phyloP scores from a whole-genome alignment of 2,113 vertebrate genomes.

The Takifugu bimaculatus region DNA sequence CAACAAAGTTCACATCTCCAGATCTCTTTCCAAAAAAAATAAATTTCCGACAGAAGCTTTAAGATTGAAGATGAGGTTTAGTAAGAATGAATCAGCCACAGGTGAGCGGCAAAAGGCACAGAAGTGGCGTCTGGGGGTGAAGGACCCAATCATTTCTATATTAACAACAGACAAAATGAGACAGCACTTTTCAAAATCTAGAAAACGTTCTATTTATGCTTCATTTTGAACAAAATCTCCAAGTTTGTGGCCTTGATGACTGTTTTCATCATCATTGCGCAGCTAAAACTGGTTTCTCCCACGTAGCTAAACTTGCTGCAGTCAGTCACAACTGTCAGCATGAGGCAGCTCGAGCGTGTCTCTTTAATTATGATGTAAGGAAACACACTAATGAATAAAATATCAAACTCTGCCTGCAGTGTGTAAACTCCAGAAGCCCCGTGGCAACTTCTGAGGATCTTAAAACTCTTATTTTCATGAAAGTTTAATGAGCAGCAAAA shows the following conservation, averaged over 20 bases:
- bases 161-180: constrained; percentile 16
- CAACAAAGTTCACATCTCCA: too few relatives aligned
- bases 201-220: background rate
- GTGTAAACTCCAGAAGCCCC: constrained; percentile 50
- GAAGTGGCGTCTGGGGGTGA: too few relatives aligned
- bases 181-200: constrained; percentile 15
- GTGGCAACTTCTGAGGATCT: constrained; percentile 33
- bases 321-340: constrained; percentile 42
- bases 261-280: constrained; percentile 22
- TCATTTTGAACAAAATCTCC: constrained; percentile 8
- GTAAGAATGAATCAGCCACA: too few relatives aligned
- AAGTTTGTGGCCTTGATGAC: constrained; percentile 25
- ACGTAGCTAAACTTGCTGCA: background rate
- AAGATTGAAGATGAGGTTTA: too few relatives aligned
- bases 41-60: too few relatives aligned
- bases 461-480: constrained; percentile 59
- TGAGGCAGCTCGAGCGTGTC: constrained; percentile 35
- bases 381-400: constrained; percentile 64
- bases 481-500: constrained; percentile 66
- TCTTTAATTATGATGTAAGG: constrained; percentile 57
- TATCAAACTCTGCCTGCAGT: constrained; percentile 53
- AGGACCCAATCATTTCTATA: too few relatives aligned
- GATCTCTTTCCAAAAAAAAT: too few relatives aligned
- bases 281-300: background rate
- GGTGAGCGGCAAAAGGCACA: too few relatives aligned